These are phyloP conservation scores for Puffinus mauretanicus DNA, from an alignment of 2,113 vertebrate species.

Conservation along the genomic window DNA sequence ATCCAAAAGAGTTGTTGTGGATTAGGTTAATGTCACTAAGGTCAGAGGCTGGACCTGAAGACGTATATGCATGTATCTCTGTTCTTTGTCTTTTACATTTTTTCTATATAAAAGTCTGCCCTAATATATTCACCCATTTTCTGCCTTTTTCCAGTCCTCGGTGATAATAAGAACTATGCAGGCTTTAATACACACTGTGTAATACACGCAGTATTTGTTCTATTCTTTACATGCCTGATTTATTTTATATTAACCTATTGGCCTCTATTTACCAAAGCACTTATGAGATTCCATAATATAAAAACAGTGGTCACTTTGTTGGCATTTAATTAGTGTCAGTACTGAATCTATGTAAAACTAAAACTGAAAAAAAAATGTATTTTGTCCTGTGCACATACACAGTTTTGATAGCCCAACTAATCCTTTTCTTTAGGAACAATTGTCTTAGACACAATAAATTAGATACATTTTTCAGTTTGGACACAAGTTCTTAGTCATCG, in stretches of 20 bases:
- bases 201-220: neutral
- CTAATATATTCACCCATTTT: neutral
- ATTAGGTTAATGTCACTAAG: neutral
- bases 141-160: neutral
- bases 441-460: neutral
- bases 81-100: neutral
- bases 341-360: neutral
- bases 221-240: neutral
- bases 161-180: neutral
- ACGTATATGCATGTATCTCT: fast-evolving
- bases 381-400: neutral
- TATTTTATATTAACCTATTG: neutral
- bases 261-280: neutral
- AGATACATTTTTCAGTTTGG: neutral
- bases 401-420: neutral
- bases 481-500: neutral
- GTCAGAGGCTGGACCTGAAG: neutral
- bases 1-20: neutral
- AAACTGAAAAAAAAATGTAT: fast-evolving
- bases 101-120: neutral
- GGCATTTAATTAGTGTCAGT: neutral
- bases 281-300: fast-evolving
- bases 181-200: neutral
- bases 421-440: neutral
- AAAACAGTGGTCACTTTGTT: neutral